These are phyloP conservation scores for Lipophrys pholis DNA, from an alignment of 2,113 vertebrate species.

Conservation along the genomic window DNA sequence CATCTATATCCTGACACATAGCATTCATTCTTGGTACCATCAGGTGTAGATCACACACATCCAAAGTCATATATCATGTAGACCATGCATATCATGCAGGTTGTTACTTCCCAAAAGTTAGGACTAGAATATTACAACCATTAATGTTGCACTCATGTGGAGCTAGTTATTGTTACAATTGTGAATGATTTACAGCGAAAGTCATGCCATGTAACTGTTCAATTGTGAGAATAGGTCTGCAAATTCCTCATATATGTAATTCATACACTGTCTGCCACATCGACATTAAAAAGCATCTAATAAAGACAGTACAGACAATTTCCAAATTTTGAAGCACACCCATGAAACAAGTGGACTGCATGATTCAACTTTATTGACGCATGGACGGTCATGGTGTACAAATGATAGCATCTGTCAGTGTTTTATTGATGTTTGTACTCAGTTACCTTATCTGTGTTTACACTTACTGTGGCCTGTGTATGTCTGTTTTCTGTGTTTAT, in stretches of 20 bases:
- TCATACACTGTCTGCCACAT: not conserved
- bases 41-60: slow-evolving; percentile 70
- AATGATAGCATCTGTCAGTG: slow-evolving; percentile 73
- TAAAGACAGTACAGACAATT: slow-evolving; percentile 1
- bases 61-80: slow-evolving; percentile 47
- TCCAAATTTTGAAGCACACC: slow-evolving; percentile 28
- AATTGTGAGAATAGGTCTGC: slow-evolving; percentile 47
- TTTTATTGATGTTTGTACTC: slow-evolving; percentile 77
- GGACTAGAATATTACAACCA: slow-evolving; percentile 33
- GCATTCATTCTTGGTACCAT: slow-evolving; percentile 75
- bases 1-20: slow-evolving; percentile 68
- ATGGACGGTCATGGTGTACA: slow-evolving; percentile 47
- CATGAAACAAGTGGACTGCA: slow-evolving; percentile 39
- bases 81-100: slow-evolving; percentile 48
- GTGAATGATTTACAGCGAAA: slow-evolving; percentile 25
- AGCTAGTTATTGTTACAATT: slow-evolving; percentile 40
- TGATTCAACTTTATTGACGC: slow-evolving; percentile 53
- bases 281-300: slow-evolving; percentile 22
- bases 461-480: slow-evolving; percentile 61
- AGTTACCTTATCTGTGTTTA: slow-evolving; percentile 71
- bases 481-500: no score
- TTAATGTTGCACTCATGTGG: slow-evolving; percentile 32
- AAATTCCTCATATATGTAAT: slow-evolving; percentile 26
- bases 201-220: slow-evolving; percentile 50
- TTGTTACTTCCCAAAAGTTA: slow-evolving; percentile 50